phyloP scores from a whole-genome alignment of 2,888 invertebrate genomes.

The Diachrysia chrysitis region DNA sequence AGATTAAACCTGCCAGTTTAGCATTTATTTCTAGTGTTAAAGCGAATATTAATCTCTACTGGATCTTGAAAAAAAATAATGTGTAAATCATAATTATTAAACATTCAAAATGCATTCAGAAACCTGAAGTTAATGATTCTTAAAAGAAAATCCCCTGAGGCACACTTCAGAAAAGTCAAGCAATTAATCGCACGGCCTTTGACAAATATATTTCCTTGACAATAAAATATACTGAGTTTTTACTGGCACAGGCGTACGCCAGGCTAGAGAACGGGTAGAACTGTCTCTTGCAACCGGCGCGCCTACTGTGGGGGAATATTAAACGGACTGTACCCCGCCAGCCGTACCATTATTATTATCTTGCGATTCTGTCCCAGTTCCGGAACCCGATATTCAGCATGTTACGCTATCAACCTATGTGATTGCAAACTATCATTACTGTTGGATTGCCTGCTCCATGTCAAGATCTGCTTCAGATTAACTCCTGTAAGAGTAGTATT shows the following conservation, averaged over 20 bases:
- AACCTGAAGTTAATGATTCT: slow-evolving; percentile 50
- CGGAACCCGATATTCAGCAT: slow-evolving; percentile 63
- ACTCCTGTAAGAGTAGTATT: slow-evolving; percentile 6
- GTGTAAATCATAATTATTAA: neutral
- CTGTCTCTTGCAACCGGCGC: slow-evolving; percentile 84
- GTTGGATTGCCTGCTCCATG: slow-evolving; percentile 36
- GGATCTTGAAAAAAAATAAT: slow-evolving; percentile 5
- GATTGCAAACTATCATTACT: slow-evolving; percentile 59
- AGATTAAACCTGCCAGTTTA: neutral
- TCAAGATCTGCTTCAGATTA: slow-evolving; percentile 13
- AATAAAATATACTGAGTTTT: slow-evolving; percentile 86
- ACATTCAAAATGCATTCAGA: slow-evolving; percentile 37
- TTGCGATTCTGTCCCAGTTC: slow-evolving; percentile 73
- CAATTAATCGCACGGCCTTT: slow-evolving; percentile 84
- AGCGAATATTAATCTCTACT: neutral
- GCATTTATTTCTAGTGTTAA: neutral
- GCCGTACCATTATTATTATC: slow-evolving; percentile 75
- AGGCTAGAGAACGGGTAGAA: slow-evolving; percentile 80
- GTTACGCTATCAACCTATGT: slow-evolving; percentile 54
- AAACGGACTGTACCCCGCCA: slow-evolving; percentile 77
- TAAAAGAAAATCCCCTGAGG: slow-evolving; percentile 67
- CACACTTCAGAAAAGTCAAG: slow-evolving; percentile 75
- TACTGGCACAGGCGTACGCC: slow-evolving; percentile 75
- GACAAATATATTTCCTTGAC: slow-evolving; percentile 87
- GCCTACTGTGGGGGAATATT: slow-evolving; percentile 84